phyloP scores from a whole-genome alignment of 2,888 invertebrate genomes.

The Shargacucullia verbasci region DNA sequence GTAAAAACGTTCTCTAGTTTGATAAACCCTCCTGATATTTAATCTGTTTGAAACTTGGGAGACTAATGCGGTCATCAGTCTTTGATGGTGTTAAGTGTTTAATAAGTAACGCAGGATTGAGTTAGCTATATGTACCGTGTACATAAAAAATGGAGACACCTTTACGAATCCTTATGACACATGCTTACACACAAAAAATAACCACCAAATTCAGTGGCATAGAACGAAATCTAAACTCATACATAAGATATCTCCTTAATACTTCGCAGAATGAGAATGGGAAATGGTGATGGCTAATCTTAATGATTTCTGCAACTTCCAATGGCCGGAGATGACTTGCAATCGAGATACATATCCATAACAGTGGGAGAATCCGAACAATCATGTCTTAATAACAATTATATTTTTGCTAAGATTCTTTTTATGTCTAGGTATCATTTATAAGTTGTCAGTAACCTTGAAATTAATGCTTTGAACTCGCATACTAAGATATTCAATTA shows the following conservation, averaged over 20 bases:
- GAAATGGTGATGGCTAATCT: conserved; percentile 37
- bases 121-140: too few species aligned
- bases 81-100: neutral
- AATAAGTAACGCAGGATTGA: too few species aligned
- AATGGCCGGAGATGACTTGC: conserved; percentile 46
- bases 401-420: conserved; percentile 3
- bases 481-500: conserved; percentile 46
- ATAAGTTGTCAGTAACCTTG: conserved; percentile 31
- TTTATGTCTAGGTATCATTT: conserved; percentile 5
- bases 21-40: conserved; percentile 6
- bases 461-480: conserved; percentile 22
- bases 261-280: conserved; percentile 38
- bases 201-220: conserved; percentile 1
- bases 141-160: too few species aligned
- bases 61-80: conserved; percentile 24
- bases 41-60: conserved; percentile 11
- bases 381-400: conserved; percentile 12
- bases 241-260: conserved; percentile 25
- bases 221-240: conserved; percentile 21
- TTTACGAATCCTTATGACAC: too few species aligned
- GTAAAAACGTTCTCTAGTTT: conserved; percentile 41
- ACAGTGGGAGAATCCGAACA: conserved; percentile 16
- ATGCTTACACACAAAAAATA: too few species aligned
- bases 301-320: conserved; percentile 33
- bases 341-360: conserved; percentile 18